Evolutionary conservation across 1,140 invertebrate genomes (phyloP), one percentile per base, ranked within the genome.

Genomic region (Neuroterus valhalla): DNA sequence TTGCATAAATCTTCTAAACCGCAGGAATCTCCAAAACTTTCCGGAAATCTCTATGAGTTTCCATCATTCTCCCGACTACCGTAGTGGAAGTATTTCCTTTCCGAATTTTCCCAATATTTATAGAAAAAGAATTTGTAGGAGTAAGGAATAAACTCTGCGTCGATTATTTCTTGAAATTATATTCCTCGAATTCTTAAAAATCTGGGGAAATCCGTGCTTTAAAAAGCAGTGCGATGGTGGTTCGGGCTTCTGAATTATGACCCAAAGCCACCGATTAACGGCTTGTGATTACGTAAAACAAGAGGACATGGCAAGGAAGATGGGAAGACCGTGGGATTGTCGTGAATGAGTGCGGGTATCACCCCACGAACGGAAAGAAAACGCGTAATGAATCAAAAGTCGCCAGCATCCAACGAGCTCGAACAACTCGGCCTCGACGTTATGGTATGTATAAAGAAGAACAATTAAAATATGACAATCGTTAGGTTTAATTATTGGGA

Each of bases 401-500:
- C 81, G 78, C 75, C 74, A 70, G 31, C 31, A 38, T 73, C 68
- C 74, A 78, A 74, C 78, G 72, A 72, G 68, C 77, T 79, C 76
- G 68, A 77, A 75, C 79, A 77, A 81, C 62, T 17, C 72, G 72
- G 76, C 72, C 67, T 76, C 81, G 81, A 84, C 82, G 78, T 87
- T 82, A 87, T 80, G 81, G 79, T 84, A 86, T 84, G 82, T 78
- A 70, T 78, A 75, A 76, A 78, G 78, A 75, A 76, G 77, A 77
- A 74, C 75, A 78, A 74, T 70, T 82, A 88, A 89, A 88, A 87
- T 87, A 87, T 88, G 86, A 88, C 86, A 88, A 87, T 88, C 86
- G 85, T 89, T 86, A 86, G 82, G 88, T 88, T 88, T 89, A 89
- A 89, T 89, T 88, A 89, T 88, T 79, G 85, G 81, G 74, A 86